Base-by-base conservation (phyloP, 1,140 invertebrate species). In the Agrypnia vestita region DNA sequence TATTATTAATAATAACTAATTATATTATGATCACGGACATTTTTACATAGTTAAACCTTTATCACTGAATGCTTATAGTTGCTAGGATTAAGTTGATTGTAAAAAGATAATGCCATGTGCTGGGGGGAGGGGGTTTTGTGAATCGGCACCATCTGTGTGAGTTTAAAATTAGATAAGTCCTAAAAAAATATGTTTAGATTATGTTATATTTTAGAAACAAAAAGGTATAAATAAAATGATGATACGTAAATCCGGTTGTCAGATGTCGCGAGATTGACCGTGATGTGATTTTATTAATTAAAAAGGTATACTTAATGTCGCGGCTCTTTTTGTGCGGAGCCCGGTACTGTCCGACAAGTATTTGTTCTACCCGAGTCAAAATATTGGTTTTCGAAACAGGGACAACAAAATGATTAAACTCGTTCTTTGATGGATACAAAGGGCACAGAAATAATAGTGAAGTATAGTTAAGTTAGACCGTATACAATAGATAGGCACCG, bases 51-150 rank as follows among this genome's bases (percentile, higher is more conserved):
- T 76, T 76, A 25, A 78, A 78, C 25, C 44, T 78, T 78, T 44
- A 47, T 78, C 77, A 78, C 77, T 19, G 55, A 78, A 78, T 78
- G 77, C 77, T 78, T 78, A 78, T 78, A 78, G 77, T 78, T 78
- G 53, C 56, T 78, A 72, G 77, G n/a, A 11, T 56, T 76, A 76
- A 76, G 74, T 46, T 46, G 76, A 69, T 78, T 78, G 76, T 78
- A 69, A 44, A 78, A 78, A 78, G 62, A n/a, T 35, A 21, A 47
- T 64, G 74, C 74, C 74, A 76, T 76, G 74, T 44, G 9, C 59
- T 51, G 59, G 64, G 74, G 19, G 21, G n/a, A n/a, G 11, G 74
- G 9, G 44, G 4, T 21, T 9, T 69, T 53, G 51, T 35, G 15
- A 69, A 17, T 69, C 9, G 44, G 64, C 44, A 47, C 43, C 0